Base-by-base conservation (phyloP, 2,888 invertebrate species). In the Rosalia funebris region DNA sequence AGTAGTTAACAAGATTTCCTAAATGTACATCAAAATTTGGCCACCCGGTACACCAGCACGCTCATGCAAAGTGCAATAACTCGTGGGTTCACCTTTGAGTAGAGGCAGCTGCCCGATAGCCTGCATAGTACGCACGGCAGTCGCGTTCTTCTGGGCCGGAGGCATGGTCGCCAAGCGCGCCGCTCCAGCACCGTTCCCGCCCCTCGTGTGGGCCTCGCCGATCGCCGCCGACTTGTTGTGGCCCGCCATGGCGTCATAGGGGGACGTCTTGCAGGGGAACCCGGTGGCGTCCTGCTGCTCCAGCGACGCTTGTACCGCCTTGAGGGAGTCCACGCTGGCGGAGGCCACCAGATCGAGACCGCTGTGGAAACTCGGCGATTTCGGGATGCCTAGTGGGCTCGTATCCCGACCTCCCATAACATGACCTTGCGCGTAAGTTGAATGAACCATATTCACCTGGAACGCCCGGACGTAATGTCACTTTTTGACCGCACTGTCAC, bases 281-380 rank as follows among this genome's bases (percentile, higher is more conserved):
- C 65, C 62, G 41, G 64, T 64, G 37, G 60, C 50, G 17, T 68
- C 63, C 48, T 65, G 66, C 53, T 83, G 83, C 71, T 64, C 60
- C 34, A 60, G 55, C 82, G 83, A 76, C 82, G 63, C 66, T 58
- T 71, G 62, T 82, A 83, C 77, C 82, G 63, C 68, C 60, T 71
- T 85, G 81, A 80, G 82, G 74, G 82, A 79, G 67, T 76, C 75
- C 57, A 76, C 74, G 67, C 75, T 79, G 72, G 86, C 87, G 71
- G 85, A 88, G 62, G 91, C 91, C 74, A 91, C 90, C 76, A 91
- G 87, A 81, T 93, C 92, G 71, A 93, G 85, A 59, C 92, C 93
- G 82, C 92, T 91, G 82, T 93, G 93, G 83, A 93, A 93, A 79
- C 92, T 93, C 69, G 93, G 93, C 75, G 92, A 92, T 82, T 93